A percentile compares a stretch with the other conserved stretches of the same genome.
Conservation (phyloP, 2,888 invertebrate genomes). For the Sturmia bella region DNA sequence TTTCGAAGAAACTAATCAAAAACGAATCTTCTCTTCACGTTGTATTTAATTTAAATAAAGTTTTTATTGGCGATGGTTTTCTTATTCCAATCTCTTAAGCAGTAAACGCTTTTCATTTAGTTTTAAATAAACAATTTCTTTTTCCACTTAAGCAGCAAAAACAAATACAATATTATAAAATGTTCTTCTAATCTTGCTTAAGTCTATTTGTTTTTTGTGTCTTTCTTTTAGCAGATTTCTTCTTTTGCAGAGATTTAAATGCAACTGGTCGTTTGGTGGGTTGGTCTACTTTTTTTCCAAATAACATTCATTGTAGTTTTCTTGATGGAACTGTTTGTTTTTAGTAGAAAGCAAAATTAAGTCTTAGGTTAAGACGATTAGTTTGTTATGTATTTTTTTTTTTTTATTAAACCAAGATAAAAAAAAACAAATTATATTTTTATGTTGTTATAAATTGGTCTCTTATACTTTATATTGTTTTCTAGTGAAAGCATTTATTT, state of each 20-base stretch:
- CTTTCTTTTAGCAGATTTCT: background rate
- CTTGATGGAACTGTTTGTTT: slow-evolving; percentile 41
- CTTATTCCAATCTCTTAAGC: background rate
- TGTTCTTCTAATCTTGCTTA: slow-evolving; percentile 34
- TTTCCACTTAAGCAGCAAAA: slow-evolving; percentile 18
- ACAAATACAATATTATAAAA: slow-evolving; percentile 16
- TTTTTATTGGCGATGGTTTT: background rate
- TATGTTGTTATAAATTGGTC: background rate
- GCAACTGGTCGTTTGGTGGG: too few relatives aligned
- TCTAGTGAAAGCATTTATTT: slow-evolving; percentile 5
- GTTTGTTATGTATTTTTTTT: slow-evolving; percentile 32
- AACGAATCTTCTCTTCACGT: background rate
- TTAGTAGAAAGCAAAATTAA: slow-evolving; percentile 63
- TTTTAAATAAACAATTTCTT: slow-evolving; percentile 45
- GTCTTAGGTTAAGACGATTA: slow-evolving; percentile 64
- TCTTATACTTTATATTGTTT: background rate
- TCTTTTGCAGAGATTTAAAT: slow-evolving; percentile 28
- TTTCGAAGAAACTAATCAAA: too few relatives aligned
- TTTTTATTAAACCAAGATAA: background rate
- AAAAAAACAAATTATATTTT: slow-evolving; percentile 1
- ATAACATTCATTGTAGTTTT: slow-evolving; percentile 24
- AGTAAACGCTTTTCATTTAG: slow-evolving; percentile 28
- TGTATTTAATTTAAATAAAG: background rate
- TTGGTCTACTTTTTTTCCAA: slow-evolving; percentile 14
- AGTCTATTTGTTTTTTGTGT: slow-evolving; percentile 10